These are phyloP conservation scores for Chymomyza costata DNA, from an alignment of 1,140 invertebrate genomes.

Conservation along the genomic window DNA sequence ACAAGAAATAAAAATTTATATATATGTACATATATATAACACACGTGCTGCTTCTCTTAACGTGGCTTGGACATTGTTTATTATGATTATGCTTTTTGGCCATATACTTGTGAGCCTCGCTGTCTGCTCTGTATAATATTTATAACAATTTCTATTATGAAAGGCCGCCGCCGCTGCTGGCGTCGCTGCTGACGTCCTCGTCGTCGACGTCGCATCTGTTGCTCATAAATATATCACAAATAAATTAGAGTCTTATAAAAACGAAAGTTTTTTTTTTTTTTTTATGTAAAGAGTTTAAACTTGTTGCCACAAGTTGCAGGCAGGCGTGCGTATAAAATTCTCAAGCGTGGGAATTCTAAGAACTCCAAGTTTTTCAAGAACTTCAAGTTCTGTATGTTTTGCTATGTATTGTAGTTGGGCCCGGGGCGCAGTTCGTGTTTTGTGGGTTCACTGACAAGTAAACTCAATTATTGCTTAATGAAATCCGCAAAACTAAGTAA, in stretches of 20 bases:
- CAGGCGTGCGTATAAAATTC: too few species aligned
- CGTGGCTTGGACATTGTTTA: conserved; percentile 55
- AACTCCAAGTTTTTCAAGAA: too few species aligned
- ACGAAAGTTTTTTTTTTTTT: too few species aligned
- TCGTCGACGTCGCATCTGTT: conserved; percentile 65
- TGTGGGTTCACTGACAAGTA: conserved; percentile 59
- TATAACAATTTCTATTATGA: too few species aligned
- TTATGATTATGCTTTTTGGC: conserved; percentile 57
- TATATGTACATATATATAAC: conserved; percentile 45
- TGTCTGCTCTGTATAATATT: conserved; percentile 18
- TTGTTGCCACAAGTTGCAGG: too few species aligned
- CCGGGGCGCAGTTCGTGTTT: conserved; percentile 45
- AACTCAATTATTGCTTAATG: conserved; percentile 70
- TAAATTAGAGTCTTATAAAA: conserved; percentile 32
- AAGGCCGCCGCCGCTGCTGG: too few species aligned
- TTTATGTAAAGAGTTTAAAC: too few species aligned
- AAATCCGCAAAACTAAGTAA: conserved; percentile 57
- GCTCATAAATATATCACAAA: conserved; percentile 46
- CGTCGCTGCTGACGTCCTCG: too few species aligned
- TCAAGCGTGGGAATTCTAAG: conserved; percentile 51
- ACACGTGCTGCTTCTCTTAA: conserved; percentile 46
- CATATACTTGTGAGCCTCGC: conserved; percentile 20
- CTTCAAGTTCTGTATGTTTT: too few species aligned
- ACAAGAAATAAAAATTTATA: too few species aligned
- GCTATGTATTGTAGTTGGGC: conserved; percentile 15